Evolutionary conservation across 2,113 vertebrate genomes (phyloP), one percentile per base, ranked within the genome.

Genomic region (Amphiprion ocellaris): DNA sequence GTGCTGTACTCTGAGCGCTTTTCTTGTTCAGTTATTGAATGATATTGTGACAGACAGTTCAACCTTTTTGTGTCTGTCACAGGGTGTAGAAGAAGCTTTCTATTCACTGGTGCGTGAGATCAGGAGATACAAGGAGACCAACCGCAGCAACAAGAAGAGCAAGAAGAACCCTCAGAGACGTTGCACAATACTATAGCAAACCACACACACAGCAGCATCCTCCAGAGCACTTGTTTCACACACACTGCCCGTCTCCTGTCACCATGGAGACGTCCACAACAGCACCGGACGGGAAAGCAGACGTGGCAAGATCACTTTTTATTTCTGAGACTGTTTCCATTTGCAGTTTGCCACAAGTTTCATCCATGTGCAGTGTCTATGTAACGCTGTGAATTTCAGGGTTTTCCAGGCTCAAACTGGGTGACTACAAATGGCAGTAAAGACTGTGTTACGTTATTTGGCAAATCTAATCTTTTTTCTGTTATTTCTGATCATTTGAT

Each of bases 81-180:
- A 96, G 96, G 96, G 96, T 23, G 96, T 96, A 39, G 96, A 96
- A 71, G 96, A 96, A 73, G 96, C 95, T 1, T 96, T 96, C 76
- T 96, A 96, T 81, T 96, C 96, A 2, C 90, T 96, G n/a, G 96
- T 96, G n/a, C 91, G 96, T 55, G 96, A 96, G 87, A 96, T 96
- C 71, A 93, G 96, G 81, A 94, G 87, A 87, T 96, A 96, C 73
- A 96, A 96, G 86, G 96, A 96, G 90, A 96, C 95, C 67, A 95
- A 96, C 85, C 95, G 95, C 92, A 96, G 95, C 82, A 96, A 94
- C 81, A 96, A 95, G 89, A 96, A 96, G 93, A 95, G 94, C 92
- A 95, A 96, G 91, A 96, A 96, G 82, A 95, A 87, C 84, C 94
- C 93, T 83, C 95, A 94, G 86, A 95, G 94, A 91, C 95, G 95